Evolutionary conservation across 1,140 invertebrate genomes (phyloP), one percentile per base, ranked within the genome.

Genomic region (Hylaeus volcanicus): DNA sequence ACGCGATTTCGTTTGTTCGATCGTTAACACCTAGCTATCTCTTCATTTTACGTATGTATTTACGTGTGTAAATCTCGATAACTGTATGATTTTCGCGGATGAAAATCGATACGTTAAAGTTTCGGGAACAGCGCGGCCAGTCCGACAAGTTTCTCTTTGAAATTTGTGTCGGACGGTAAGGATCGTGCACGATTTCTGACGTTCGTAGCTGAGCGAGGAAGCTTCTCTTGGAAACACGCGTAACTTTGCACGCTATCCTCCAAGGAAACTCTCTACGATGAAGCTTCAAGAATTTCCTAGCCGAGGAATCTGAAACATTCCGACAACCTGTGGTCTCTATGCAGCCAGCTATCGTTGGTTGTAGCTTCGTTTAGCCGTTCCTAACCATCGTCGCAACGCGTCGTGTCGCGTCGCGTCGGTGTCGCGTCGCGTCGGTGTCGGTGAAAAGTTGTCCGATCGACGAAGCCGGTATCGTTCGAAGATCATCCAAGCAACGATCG

Each of bases 401-500:
- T n/a, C 12, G 26, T n/a, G n/a, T n/a, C n/a, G n/a, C 26, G 26
- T 0, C 26, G 26, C 26, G 26, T 26, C 26, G 26, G 26, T 26
- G 26, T 26, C 26, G 26, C 26, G 26, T 0, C 26, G 26, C 26
- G 26, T 26, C 26, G 26, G 26, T 26, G 26, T 26, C 26, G 26
- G 26, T 26, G 26, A 26, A 26, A 26, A 26, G 26, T 26, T 26
- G 26, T 26, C 26, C 26, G 26, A 26, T 26, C 26, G 26, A 26
- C 26, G 26, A 26, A 26, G 26, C 26, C 11, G n/a, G 37, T 14
- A 12, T 64, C 26, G 41, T 43, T 26, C 37, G 43, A 48, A 48
- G 45, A 60, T 68, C 74, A 80, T 74, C 74, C 9, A 37, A 61
- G 14, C 37, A 2, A 41, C 61, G 8, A 65, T 65, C 14, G 70